Evolutionary conservation across 1,140 invertebrate genomes (phyloP), one percentile per base, ranked within the genome.

Genomic region (Aphaenogaster floridana): DNA sequence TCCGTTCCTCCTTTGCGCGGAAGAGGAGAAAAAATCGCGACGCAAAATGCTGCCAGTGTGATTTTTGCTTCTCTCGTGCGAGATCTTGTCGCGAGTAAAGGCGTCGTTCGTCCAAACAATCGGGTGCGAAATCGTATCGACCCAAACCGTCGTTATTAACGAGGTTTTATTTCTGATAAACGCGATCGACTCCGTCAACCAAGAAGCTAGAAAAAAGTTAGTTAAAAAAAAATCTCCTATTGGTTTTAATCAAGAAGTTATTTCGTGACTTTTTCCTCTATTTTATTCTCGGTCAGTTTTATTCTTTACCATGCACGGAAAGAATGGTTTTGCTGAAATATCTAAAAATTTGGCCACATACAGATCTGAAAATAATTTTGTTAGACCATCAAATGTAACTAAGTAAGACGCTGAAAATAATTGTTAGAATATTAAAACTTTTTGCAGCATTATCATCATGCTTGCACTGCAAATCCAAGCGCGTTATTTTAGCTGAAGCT

Each of bases 51-150:
- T 9, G 52, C 3, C 13, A 21, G 34, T 28, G 34, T 28, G 13
- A 48, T 3, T 48, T 48, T 28, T 34, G 5, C 28, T n/a, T 48
- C 15, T 63, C 42, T 78, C 52, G 5, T 36, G 39, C 15, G 15
- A 63, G 28, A 64, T 34, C 8, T 45, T 48, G 15, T 64, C 42
- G 0, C 57, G 39, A 77, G 61, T 28, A 61, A 9, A 57, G 45
- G 52, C 13, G 5, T 21, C 15, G 11, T 42, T 76, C 21, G 36
- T 28, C 88, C 71, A 54, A 11, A 52, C 36, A 72, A 79, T 34
- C 8, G 2, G 3, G 28, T 52, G 45, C 52, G 52, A 88, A 71
- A 8, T 39, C 28, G 7, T 1, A 13, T 59, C 0, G 9, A 28
- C 13, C 6, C 15, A 11, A 69, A 69, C 0, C 21, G 0, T 42